A percentile compares a stretch with the other conserved stretches of the same genome.
Evolutionary conservation across 2,797 vertebrate genomes (phyloP).

Genomic region (Cyclopterus lumpus): DNA sequence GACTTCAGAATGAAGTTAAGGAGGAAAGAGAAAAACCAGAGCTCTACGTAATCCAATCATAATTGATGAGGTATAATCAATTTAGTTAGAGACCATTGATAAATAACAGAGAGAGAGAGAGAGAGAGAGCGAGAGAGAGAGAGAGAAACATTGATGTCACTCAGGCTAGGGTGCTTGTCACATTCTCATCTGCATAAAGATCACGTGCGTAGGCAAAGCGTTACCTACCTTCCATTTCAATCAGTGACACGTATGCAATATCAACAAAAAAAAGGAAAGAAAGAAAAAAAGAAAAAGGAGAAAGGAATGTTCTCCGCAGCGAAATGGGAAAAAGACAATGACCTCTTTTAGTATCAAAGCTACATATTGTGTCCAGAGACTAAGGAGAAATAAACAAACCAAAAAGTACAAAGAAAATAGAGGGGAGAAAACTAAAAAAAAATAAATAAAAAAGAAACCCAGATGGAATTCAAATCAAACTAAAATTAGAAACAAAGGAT

Average conservation of each 20-base stretch:
- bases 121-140: constrained; percentile 75
- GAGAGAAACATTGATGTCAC: constrained; percentile 93
- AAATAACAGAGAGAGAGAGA: constrained; percentile 79
- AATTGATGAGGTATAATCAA: constrained; percentile 77
- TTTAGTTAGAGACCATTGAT: constrained; percentile 78
- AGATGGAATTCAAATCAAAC: constrained; percentile 71
- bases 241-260: constrained; percentile 98
- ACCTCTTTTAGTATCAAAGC: constrained; percentile 94
- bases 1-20: constrained; percentile 86
- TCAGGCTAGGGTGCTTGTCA: constrained; percentile 97
- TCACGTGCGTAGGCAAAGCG: constrained; percentile 94
- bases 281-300: constrained; percentile 86
- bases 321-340: constrained; percentile 97
- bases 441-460: constrained; percentile 45
- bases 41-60: constrained; percentile 80
- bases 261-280: constrained; percentile 85
- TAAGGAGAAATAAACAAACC: constrained; percentile 78
- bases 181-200: constrained; percentile 98
- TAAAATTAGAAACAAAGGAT: constrained; percentile 69
- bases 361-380: constrained; percentile 86
- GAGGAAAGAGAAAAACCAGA: constrained; percentile 85
- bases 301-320: constrained; percentile 98
- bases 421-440: constrained; percentile 61
- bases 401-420: constrained; percentile 70
- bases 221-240: constrained; percentile 99